A percentile compares a stretch with the other conserved stretches of the same genome.
Conservation (phyloP, 2,113 vertebrate genomes). For the Pituophis catenifer region DNA sequence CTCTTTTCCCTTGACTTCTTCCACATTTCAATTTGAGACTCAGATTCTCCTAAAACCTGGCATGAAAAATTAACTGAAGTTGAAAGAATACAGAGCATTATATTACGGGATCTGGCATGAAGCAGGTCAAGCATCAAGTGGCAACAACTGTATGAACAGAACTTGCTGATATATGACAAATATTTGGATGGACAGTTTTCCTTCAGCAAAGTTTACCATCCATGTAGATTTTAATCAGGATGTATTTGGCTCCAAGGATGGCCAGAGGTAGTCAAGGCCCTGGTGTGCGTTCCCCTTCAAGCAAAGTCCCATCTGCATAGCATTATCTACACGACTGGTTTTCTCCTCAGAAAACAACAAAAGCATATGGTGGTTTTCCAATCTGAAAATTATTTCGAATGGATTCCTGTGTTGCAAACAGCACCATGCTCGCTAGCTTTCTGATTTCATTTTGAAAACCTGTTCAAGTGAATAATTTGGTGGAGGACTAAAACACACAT, state of each 20-base stretch:
- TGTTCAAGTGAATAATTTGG: slow-evolving; percentile 58
- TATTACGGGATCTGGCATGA: neutral
- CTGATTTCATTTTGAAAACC: slow-evolving; percentile 66
- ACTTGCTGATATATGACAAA: neutral
- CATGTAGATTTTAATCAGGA: slow-evolving; percentile 16
- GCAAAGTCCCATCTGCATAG: slow-evolving; percentile 37
- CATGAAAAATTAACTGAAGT: neutral
- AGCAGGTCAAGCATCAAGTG: neutral
- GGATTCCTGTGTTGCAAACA: slow-evolving; percentile 58
- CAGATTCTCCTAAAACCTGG: neutral
- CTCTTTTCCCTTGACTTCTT: neutral
- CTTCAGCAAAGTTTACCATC: neutral
- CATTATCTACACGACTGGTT: slow-evolving; percentile 59
- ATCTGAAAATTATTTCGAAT: slow-evolving; percentile 62
- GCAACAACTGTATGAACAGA: neutral
- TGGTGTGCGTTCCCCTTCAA: slow-evolving; percentile 41
- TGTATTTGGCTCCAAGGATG: slow-evolving; percentile 6
- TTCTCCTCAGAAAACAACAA: slow-evolving; percentile 38
- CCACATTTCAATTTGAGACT: neutral
- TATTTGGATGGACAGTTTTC: neutral
- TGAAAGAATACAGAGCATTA: neutral
- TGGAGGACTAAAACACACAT: neutral
- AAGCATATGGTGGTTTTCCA: slow-evolving; percentile 52
- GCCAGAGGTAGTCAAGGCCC: neutral
- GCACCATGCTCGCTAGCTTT: slow-evolving; percentile 44